These are phyloP conservation scores for Athetis lepigone DNA, from an alignment of 2,888 invertebrate genomes.

Conservation along the genomic window DNA sequence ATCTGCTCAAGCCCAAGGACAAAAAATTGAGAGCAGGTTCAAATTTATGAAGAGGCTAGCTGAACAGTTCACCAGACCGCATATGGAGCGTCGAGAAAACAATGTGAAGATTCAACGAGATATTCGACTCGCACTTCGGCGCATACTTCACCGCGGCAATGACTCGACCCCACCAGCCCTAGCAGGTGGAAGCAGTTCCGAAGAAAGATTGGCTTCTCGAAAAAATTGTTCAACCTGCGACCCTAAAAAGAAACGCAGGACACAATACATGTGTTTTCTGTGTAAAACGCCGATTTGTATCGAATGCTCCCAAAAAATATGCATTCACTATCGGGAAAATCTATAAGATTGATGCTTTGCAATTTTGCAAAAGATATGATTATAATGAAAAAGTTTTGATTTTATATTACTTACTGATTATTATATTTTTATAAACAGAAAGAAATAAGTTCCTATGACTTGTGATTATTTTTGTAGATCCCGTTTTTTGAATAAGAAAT, in stretches of 20 bases:
- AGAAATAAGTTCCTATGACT: too few species aligned
- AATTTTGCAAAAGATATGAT: too few species aligned
- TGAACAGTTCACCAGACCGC: slow-evolving; percentile 49
- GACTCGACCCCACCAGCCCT: slow-evolving; percentile 2
- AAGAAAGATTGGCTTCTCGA: neutral
- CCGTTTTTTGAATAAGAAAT: too few species aligned
- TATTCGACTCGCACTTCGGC: slow-evolving; percentile 25
- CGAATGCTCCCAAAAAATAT: too few species aligned
- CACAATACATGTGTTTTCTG: slow-evolving; percentile 1
- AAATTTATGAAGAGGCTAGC: slow-evolving; percentile 49
- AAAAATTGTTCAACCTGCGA: slow-evolving; percentile 3
- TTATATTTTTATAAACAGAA: too few species aligned
- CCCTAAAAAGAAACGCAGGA: slow-evolving; percentile 3
- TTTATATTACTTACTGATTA: too few species aligned
- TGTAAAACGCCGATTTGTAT: too few species aligned
- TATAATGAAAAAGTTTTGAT: too few species aligned
- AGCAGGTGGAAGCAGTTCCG: slow-evolving; percentile 5
- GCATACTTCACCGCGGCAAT: slow-evolving; percentile 1
- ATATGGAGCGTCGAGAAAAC: slow-evolving; percentile 40
- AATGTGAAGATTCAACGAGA: slow-evolving; percentile 43
- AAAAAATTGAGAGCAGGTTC: slow-evolving; percentile 46
- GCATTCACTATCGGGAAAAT: too few species aligned
- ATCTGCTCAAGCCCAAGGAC: too few species aligned
- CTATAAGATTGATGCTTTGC: too few species aligned
- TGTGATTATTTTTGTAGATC: too few species aligned